Evolutionary conservation across 2,113 vertebrate species (phyloP).

Genomic region (Tachycineta bicolor): DNA sequence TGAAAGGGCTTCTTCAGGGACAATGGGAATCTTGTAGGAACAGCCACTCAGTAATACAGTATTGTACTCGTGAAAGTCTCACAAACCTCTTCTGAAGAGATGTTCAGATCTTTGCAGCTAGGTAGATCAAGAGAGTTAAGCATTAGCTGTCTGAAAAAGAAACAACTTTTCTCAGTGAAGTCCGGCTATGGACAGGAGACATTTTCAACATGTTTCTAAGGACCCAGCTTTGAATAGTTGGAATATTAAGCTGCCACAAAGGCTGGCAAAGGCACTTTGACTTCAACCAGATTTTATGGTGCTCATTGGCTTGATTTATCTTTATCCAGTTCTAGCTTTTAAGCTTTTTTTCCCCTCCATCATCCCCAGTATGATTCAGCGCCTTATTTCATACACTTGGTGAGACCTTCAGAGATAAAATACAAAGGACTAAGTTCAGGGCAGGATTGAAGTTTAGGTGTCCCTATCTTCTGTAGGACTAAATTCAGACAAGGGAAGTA

Average conservation of each 20-base stretch:
- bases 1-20: accelerated
- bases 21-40: background rate
- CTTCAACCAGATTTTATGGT: background rate
- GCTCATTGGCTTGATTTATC: background rate
- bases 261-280: background rate
- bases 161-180: background rate
- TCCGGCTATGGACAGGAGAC: background rate
- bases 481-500: background rate
- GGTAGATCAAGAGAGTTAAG: background rate
- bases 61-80: background rate
- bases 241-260: background rate
- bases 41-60: no score
- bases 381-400: background rate
- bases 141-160: background rate
- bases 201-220: background rate
- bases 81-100: background rate
- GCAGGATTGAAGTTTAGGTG: background rate
- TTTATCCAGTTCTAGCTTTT: background rate
- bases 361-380: background rate
- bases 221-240: background rate
- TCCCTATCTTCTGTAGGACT: background rate
- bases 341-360: background rate
- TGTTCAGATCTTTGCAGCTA: background rate
- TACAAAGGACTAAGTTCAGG: background rate
- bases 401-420: background rate